Evolutionary conservation across 2,888 invertebrate species (phyloP).

Genomic region (Cataglyphis livida): DNA sequence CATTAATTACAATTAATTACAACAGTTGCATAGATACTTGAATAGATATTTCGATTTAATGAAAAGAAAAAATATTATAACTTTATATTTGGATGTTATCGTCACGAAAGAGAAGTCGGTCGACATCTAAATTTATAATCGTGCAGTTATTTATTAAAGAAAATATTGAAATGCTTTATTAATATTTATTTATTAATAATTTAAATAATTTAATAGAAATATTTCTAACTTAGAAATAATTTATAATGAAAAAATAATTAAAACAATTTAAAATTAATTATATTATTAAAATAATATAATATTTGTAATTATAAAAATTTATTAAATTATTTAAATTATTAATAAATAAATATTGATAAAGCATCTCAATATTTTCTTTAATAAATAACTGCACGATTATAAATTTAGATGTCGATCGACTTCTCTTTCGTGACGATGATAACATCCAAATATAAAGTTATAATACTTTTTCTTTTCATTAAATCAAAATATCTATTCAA

Average conservation of each 20-base stretch:
- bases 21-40: not conserved
- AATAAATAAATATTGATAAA: not conserved
- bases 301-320: not conserved
- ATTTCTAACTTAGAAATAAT: not conserved
- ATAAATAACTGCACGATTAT: not conserved
- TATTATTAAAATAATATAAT: not conserved
- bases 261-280: not conserved
- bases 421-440: not conserved
- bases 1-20: not conserved
- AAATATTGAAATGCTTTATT: not conserved
- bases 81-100: not conserved
- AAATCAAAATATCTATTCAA: not conserved
- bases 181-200: not conserved
- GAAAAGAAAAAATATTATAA: not conserved
- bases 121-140: not conserved
- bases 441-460: not conserved
- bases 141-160: not conserved
- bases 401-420: not conserved
- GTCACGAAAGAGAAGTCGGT: not conserved
- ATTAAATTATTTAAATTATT: not conserved
- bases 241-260: not conserved
- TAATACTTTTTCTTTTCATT: not conserved
- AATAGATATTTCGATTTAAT: not conserved
- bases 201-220: not conserved
- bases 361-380: not conserved